A percentile compares a stretch with the other conserved stretches of the same genome.
Conservation (phyloP, 2,888 invertebrate genomes). For the Dryomyza anilis region DNA sequence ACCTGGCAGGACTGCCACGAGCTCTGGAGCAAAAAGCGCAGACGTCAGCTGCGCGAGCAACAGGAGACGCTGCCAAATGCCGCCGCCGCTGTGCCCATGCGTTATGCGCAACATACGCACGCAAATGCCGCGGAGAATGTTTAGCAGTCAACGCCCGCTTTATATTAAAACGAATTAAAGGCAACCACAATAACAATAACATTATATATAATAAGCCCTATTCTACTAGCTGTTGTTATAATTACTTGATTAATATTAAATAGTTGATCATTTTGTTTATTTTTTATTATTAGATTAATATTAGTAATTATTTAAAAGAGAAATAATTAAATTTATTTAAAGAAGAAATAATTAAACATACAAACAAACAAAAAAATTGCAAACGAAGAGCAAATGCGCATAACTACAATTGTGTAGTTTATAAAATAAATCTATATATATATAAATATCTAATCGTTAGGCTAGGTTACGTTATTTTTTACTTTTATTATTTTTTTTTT, state of each 20-base stretch:
- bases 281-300: constrained; percentile 19
- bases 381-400: no score
- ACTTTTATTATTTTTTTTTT: no score
- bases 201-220: constrained; percentile 14
- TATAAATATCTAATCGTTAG: no score
- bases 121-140: constrained; percentile 45
- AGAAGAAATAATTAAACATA: no score
- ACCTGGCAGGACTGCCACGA: constrained; percentile 99
- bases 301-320: constrained; percentile 16
- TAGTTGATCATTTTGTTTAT: constrained; percentile 10
- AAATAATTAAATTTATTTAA: no score
- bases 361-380: no score
- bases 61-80: constrained; percentile 48
- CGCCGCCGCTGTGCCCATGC: constrained; percentile 41
- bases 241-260: constrained; percentile 6
- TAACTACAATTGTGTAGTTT: no score
- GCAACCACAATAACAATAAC: no score
- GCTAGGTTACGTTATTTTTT: no score
- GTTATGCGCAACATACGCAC: constrained; percentile 43
- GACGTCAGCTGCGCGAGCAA: constrained; percentile 80
- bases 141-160: constrained; percentile 41
- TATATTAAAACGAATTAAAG: neutral
- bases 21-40: constrained; percentile 97
- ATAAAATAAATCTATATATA: no score
- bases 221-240: constrained; percentile 8